Conservation (phyloP, 2,888 invertebrate genomes). For the Timema podura region DNA sequence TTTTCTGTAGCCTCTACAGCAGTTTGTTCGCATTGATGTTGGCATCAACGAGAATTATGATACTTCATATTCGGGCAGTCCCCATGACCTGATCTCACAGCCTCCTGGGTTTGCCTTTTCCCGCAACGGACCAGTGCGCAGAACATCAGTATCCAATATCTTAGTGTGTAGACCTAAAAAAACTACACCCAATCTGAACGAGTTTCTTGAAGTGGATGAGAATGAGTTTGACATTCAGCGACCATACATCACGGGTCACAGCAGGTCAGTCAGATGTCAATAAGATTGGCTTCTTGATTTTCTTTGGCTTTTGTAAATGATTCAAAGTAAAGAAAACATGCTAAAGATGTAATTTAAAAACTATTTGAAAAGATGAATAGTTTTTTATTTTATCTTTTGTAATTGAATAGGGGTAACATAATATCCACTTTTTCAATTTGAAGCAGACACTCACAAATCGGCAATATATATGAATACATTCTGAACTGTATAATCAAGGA, state of each 20-base stretch:
- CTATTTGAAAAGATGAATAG: too few relatives aligned
- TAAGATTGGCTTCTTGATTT: too few relatives aligned
- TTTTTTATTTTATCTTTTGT: too few relatives aligned
- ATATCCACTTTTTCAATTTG: too few relatives aligned
- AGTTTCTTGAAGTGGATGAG: constrained; percentile 85
- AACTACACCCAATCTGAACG: constrained; percentile 67
- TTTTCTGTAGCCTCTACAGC: constrained; percentile 58
- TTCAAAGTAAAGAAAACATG: background rate
- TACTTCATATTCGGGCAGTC: constrained; percentile 91
- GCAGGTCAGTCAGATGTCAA: too few relatives aligned
- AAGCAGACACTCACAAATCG: too few relatives aligned
- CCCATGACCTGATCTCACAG: constrained; percentile 77
- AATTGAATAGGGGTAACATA: too few relatives aligned
- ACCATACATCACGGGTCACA: constrained; percentile 86
- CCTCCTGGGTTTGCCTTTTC: constrained; percentile 68
- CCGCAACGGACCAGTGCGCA: constrained; percentile 64
- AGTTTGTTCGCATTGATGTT: constrained; percentile 88
- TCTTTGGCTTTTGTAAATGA: background rate
- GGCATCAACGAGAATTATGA: constrained; percentile 93
- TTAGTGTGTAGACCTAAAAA: constrained; percentile 71
- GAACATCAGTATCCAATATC: constrained; percentile 73
- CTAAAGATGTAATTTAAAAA: background rate
- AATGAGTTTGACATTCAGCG: constrained; percentile 80
- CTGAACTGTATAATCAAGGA: too few relatives aligned
- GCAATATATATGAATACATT: too few relatives aligned